Conservation (phyloP, 2,797 vertebrate species). For the Gymnoscopelus microlampas region DNA sequence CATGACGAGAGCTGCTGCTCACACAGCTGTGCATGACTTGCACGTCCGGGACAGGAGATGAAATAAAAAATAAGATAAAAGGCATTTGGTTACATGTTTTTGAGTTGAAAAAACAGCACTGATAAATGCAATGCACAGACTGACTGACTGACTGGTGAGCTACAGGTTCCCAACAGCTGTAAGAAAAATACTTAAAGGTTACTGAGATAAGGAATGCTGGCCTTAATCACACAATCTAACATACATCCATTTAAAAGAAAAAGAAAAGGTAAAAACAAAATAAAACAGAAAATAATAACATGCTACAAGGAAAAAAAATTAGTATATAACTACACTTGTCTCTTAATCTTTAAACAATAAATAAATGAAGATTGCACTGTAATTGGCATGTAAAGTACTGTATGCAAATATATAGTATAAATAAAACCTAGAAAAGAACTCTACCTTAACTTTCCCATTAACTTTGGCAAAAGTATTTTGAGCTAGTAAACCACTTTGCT, state of each 20-base stretch:
- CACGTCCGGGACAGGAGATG: conserved; percentile 85
- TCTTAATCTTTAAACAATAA: conserved; percentile 98
- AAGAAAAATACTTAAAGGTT: conserved; percentile 89
- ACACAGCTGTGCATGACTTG: conserved; percentile 55
- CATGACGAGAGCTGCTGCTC: conserved; percentile 81
- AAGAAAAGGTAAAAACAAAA: conserved; percentile 75
- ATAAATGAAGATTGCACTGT: conserved; percentile 99
- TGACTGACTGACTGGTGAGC: conserved; percentile 81
- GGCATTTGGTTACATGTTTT: conserved; percentile 89
- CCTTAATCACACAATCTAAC: conserved; percentile 92
- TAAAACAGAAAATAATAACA: conserved; percentile 81
- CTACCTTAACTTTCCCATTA: conserved; percentile 91
- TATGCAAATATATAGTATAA: conserved; percentile 99
- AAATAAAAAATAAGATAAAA: conserved; percentile 82
- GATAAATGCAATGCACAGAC: conserved; percentile 85
- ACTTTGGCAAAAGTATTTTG: conserved; percentile 97
- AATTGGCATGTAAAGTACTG: conserved; percentile 99
- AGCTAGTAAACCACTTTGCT: conserved; percentile 92
- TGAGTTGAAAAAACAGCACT: conserved; percentile 81
- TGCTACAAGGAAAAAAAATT: conserved; percentile 92
- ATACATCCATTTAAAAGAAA: conserved; percentile 89
- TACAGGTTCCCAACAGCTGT: conserved; percentile 89
- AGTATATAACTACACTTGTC: conserved; percentile 96
- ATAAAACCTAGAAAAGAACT: conserved; percentile 96
- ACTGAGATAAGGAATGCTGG: conserved; percentile 95